Conservation (phyloP, 2,797 vertebrate species). For the Hephaestus fuliginosus region DNA sequence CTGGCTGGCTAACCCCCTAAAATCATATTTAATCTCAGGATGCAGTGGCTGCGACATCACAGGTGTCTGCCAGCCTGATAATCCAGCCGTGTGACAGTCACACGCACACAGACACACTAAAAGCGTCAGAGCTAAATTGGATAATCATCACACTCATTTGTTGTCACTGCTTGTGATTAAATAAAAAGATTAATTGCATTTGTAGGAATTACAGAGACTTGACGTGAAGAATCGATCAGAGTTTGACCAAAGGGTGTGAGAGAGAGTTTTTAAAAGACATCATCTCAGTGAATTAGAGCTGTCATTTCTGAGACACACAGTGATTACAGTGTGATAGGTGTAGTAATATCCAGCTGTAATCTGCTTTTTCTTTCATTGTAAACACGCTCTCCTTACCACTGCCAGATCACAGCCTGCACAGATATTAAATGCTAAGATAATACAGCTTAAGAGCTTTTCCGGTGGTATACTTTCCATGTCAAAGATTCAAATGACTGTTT, state of each 20-base stretch:
- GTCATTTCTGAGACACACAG: neutral
- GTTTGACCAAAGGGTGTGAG: neutral
- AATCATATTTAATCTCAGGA: conserved; percentile 79
- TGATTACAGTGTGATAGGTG: conserved; percentile 3
- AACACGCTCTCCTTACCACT: conserved; percentile 15
- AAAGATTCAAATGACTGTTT: conserved; percentile 49
- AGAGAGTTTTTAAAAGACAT: neutral
- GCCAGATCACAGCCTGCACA: conserved; percentile 16
- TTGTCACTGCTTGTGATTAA: neutral
- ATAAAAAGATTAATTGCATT: conserved; percentile 16
- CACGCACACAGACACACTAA: neutral
- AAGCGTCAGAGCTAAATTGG: neutral
- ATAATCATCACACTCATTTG: conserved; percentile 28
- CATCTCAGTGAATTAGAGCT: neutral
- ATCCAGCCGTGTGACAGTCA: conserved; percentile 59
- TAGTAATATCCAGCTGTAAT: conserved; percentile 36
- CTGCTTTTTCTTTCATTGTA: conserved; percentile 20
- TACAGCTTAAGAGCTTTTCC: conserved; percentile 70
- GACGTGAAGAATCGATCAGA: too few relatives aligned
- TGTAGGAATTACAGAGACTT: neutral
- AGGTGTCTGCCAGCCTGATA: conserved; percentile 70
- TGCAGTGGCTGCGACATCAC: conserved; percentile 49
- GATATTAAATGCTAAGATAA: conserved; percentile 57
- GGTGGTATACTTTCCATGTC: conserved; percentile 37
- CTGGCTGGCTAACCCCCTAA: conserved; percentile 60